Base-by-base conservation (phyloP, 2,797 vertebrate species). In the Lepus townsendii region DNA sequence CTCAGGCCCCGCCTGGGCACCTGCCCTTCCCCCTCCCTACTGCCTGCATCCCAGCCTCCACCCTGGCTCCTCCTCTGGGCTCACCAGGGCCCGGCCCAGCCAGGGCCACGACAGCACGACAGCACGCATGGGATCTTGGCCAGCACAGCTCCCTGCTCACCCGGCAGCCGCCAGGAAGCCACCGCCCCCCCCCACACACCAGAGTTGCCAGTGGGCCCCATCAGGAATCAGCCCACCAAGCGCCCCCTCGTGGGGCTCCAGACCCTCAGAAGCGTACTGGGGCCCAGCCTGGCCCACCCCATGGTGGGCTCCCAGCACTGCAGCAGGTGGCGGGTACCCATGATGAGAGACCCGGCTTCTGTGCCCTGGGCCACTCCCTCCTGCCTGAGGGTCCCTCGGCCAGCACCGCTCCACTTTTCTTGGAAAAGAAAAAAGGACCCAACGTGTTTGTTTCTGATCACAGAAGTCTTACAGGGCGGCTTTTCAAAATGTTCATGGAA, bases 71-170 rank as follows among this genome's bases (percentile, higher is more conserved):
- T 32, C 73, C 8, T 66, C 72, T 10, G 9, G 32, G 8, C 17
- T 3, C 91, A 69, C 30, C 24, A 22, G 60, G 16, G 13, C 42
- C n/a, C 42, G 20, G 35, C 5, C 47, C 22, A 30, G 26, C 52
- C 20, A 17, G 30, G 10, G 13, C 26, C 54, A 16, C 19, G 38
- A 30, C 17, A 5, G 20, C 63, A 78, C 71, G 87, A 35, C 35
- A 35, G 35, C 35, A 35, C 35, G 35, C 82, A 84, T 50, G 1
- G 0, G 63, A 73, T 79, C 80, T 76, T 87, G 54, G 76, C 60
- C 79, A 63, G 47, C 88, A 77, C 35, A 42, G 24, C 47, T 79
- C 94, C 80, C 93, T 92, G 77, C 95, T 75, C 47, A 77, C 38
- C 68, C 54, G 27, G 90, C 82, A 83, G 66, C 57, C 63, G 63